Percentiles rank a stretch among this genome's conserved stretches.
Conservation (phyloP, 2,888 invertebrate species). For the Papilio demoleus region DNA sequence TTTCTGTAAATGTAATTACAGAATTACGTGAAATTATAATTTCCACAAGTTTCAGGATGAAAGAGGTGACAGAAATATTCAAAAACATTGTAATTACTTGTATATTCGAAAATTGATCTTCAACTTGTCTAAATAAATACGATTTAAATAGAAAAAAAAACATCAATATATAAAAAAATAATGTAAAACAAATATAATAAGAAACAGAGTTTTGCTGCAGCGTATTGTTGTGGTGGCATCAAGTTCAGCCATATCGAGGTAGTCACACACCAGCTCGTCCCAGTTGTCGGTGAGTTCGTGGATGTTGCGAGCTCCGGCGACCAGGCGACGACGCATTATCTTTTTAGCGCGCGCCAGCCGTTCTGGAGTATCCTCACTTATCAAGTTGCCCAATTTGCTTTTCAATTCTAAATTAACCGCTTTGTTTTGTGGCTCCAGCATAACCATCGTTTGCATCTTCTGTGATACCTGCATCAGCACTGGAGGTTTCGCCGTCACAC, state of each 20-base stretch:
- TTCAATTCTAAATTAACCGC: slow-evolving; percentile 27
- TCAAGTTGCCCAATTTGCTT: slow-evolving; percentile 11
- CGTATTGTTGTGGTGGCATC: slow-evolving; percentile 39
- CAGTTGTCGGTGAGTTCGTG: slow-evolving; percentile 72
- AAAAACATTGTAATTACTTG: neutral
- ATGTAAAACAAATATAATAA: slow-evolving; percentile 25
- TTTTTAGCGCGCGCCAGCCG: slow-evolving; percentile 61
- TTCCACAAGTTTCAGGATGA: neutral
- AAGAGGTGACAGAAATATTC: neutral
- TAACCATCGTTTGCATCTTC: slow-evolving; percentile 62
- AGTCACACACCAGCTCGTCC: slow-evolving; percentile 74
- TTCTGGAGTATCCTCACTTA: slow-evolving; percentile 58
- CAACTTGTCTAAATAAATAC: neutral
- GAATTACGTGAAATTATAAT: too few relatives aligned
- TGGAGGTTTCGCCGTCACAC: slow-evolving; percentile 62
- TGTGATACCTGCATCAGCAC: slow-evolving; percentile 68
- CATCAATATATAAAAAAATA: neutral
- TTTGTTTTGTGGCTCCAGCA: slow-evolving; percentile 61
- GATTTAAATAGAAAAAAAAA: too few relatives aligned
- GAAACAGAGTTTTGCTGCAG: slow-evolving; percentile 1
- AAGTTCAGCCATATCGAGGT: slow-evolving; percentile 65
- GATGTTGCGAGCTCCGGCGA: slow-evolving; percentile 61
- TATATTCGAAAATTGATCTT: neutral
- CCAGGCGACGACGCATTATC: slow-evolving; percentile 68
- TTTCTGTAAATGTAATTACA: too few relatives aligned